Evolutionary conservation across 1,140 invertebrate genomes (phyloP).

Genomic region (Coptotermes formosanus): DNA sequence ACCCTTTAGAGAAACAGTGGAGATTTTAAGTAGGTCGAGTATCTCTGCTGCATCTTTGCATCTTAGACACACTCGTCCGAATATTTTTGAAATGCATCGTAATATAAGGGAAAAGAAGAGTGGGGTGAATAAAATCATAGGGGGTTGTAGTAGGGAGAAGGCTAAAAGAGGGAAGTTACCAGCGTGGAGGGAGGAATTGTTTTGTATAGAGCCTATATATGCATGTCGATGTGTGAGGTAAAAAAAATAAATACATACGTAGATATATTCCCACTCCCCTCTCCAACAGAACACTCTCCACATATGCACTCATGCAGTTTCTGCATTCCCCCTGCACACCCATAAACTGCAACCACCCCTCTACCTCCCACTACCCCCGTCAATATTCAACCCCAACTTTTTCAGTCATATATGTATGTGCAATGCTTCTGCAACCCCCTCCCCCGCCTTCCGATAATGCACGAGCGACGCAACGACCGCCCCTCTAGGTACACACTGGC

Average conservation of each 20-base stretch:
- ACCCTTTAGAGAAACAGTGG: not conserved
- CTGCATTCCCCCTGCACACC: not conserved
- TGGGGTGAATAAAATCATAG: not conserved
- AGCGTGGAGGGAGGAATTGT: not conserved
- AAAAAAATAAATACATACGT: not conserved
- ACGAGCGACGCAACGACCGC: not conserved
- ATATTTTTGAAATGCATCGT: constrained; percentile 9
- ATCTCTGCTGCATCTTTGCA: not conserved
- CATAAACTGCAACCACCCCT: not conserved
- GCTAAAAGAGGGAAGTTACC: not conserved
- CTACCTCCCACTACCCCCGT: not conserved
- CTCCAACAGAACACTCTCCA: not conserved
- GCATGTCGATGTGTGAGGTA: not conserved
- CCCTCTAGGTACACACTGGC: not conserved
- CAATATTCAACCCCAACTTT: not conserved
- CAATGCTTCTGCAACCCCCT: constrained; percentile 9
- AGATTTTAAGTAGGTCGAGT: not conserved
- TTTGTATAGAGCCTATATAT: not conserved
- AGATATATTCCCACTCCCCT: not conserved
- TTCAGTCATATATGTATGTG: constrained; percentile 10
- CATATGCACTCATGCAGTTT: constrained; percentile 12
- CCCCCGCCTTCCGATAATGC: not conserved
- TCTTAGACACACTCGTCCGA: not conserved
- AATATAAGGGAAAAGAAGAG: not conserved
- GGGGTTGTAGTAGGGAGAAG: not conserved